These are phyloP conservation scores for Heterochromis multidens DNA, from an alignment of 2,113 vertebrate genomes.

Conservation along the genomic window DNA sequence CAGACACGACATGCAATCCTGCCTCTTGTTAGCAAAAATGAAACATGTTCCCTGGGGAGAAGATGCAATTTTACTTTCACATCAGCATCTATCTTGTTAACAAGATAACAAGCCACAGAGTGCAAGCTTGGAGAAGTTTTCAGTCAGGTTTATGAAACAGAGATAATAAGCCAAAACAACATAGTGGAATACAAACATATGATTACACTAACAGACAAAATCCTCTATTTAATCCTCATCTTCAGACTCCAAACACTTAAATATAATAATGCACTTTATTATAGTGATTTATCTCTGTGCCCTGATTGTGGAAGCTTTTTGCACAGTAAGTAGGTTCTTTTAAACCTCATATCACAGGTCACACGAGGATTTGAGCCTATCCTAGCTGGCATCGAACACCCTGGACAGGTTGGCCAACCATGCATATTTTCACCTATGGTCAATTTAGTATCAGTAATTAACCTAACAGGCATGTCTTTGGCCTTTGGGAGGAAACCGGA, in stretches of 20 bases:
- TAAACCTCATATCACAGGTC: background rate
- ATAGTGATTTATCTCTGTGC: background rate
- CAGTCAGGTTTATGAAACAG: background rate
- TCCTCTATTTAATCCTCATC: background rate
- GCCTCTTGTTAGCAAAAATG: constrained; percentile 31
- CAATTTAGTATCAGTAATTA: background rate
- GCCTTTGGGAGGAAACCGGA: no score
- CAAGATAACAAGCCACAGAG: background rate
- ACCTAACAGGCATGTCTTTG: background rate
- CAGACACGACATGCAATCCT: background rate
- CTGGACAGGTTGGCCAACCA: background rate
- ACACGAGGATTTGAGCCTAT: background rate
- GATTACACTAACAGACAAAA: background rate
- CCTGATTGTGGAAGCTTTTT: background rate
- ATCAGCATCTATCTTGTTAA: background rate
- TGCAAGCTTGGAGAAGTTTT: background rate
- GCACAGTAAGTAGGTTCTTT: background rate
- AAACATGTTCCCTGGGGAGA: constrained; percentile 1
- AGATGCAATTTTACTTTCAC: background rate
- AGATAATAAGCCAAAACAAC: background rate
- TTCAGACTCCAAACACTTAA: rapidly evolving
- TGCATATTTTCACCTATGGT: background rate
- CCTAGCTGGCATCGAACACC: background rate
- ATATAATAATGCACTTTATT: rapidly evolving
- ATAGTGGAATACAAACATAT: background rate